Evolutionary conservation across 2,113 vertebrate genomes (phyloP), one percentile per base, ranked within the genome.

Genomic region (Callipepla squamata): DNA sequence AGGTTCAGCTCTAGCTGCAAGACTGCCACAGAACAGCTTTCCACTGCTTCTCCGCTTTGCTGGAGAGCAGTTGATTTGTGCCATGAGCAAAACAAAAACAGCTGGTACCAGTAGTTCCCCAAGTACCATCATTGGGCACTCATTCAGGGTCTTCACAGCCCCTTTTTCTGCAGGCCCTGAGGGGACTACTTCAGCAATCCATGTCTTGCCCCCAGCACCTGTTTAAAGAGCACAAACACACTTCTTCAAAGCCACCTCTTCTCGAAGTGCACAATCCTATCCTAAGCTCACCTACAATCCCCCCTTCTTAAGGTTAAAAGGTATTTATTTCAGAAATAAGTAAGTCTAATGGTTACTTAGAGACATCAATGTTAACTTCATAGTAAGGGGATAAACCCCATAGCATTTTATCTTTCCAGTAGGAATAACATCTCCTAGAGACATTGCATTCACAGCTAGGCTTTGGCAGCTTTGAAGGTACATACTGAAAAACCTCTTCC

Each of bases 351-450:
- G 34, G 34, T 48, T 91, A 70, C 57, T 80, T 87, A 74, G 22
- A 85, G 80, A 48, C 57, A 65, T 34, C 7, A 2, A 8, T 7
- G 40, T 80, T 92, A 82, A 66, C 50, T 85, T 73, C 45, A 19
- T 22, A 77, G 50, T 10, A 67, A 55, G 40, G 28, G 13, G 26
- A 63, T 59, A 85, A 91, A 95, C 73, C 81, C 68, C 50, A 55
- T 38, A 80, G 55, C 4, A 2, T 69, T 94, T 74, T 77, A 50
- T 28, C 32, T 81, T 78, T 80, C 72, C 44, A 19, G 38, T 1
- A 87, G 78, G 45, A 95, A 87, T 50, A 85, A 66, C 11, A 19
- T 91, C 68, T 95, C 72, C 68, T 92, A 82, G 87, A 89, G 38
- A 94, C 69, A 44, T 0, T 1, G 45, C 63, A 62, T 53, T 81